Conservation (phyloP, 1,140 invertebrate genomes). For the Thaumetopoea pityocampa region DNA sequence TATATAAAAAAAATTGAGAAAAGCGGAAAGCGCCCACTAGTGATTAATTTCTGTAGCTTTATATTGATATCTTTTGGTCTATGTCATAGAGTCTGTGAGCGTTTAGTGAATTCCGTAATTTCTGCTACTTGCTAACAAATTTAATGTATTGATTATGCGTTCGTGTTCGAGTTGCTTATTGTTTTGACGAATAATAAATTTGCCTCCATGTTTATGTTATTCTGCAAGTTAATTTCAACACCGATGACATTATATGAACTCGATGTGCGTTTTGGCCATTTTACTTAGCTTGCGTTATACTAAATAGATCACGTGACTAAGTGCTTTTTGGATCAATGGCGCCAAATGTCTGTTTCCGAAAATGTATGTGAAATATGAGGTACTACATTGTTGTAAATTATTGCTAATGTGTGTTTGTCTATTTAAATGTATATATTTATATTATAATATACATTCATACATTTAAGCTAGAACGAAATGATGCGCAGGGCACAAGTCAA, state of each 20-base stretch:
- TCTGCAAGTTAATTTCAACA: constrained; percentile 61
- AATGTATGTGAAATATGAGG: constrained; percentile 63
- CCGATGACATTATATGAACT: constrained; percentile 72
- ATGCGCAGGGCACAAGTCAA: constrained; percentile 70
- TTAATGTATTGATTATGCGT: constrained; percentile 54
- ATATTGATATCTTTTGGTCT: constrained; percentile 66
- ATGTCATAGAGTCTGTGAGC: too few relatives aligned
- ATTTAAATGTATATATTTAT: constrained; percentile 66
- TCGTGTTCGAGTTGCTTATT: constrained; percentile 47
- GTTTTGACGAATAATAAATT: constrained; percentile 38
- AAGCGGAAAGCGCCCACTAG: constrained; percentile 61
- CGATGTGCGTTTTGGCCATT: constrained; percentile 75
- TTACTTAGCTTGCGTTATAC: constrained; percentile 74
- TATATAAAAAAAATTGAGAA: too few relatives aligned
- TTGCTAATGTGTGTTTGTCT: constrained; percentile 47
- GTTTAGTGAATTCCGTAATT: constrained; percentile 60
- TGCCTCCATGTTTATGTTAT: constrained; percentile 62
- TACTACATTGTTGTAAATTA: constrained; percentile 43
- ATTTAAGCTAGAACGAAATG: constrained; percentile 51
- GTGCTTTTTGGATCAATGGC: constrained; percentile 75
- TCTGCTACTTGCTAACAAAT: constrained; percentile 55
- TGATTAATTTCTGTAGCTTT: constrained; percentile 51
- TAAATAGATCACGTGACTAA: constrained; percentile 75
- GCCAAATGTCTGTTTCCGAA: constrained; percentile 72
- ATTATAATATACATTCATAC: constrained; percentile 37